A percentile compares a stretch with the other conserved stretches of the same genome.
Evolutionary conservation across 1,140 invertebrate species (phyloP).

Genomic region (Tetraneura akinire): DNA sequence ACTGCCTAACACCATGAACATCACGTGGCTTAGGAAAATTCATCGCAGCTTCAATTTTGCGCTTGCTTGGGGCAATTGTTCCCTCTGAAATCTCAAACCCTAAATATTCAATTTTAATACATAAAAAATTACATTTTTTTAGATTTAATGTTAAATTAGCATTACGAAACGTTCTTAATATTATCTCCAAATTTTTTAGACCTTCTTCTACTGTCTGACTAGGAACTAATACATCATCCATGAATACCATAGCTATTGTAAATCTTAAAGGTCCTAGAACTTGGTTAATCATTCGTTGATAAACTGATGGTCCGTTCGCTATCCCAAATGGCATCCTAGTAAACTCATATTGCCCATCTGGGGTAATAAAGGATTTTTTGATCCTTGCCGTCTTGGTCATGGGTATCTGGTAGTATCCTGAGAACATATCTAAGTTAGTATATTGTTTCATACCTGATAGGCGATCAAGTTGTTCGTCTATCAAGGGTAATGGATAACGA

Average conservation of each 20-base stretch:
- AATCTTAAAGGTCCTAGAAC: conserved; percentile 55
- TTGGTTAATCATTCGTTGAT: conserved; percentile 30
- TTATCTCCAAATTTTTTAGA: background rate
- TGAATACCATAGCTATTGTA: conserved; percentile 6
- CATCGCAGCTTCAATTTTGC: background rate
- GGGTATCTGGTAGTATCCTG: background rate
- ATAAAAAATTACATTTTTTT: conserved; percentile 3
- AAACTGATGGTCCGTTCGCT: background rate
- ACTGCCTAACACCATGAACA: background rate
- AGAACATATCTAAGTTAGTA: background rate
- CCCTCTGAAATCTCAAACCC: background rate
- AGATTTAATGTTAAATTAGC: background rate
- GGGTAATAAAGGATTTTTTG: conserved; percentile 57
- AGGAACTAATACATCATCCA: conserved; percentile 40
- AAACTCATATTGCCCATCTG: background rate
- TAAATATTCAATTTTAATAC: background rate
- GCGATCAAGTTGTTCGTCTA: too few species aligned
- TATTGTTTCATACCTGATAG: too few species aligned
- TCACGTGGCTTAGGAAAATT: background rate
- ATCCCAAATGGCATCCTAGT: background rate
- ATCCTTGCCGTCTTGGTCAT: conserved; percentile 26
- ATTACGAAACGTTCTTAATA: background rate
- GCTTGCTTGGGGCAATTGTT: background rate
- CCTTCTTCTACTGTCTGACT: background rate
- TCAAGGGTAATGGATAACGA: conserved; percentile 60